These are phyloP conservation scores for Malurus leucopterus DNA, from an alignment of 2,797 vertebrate genomes.

Conservation along the genomic window DNA sequence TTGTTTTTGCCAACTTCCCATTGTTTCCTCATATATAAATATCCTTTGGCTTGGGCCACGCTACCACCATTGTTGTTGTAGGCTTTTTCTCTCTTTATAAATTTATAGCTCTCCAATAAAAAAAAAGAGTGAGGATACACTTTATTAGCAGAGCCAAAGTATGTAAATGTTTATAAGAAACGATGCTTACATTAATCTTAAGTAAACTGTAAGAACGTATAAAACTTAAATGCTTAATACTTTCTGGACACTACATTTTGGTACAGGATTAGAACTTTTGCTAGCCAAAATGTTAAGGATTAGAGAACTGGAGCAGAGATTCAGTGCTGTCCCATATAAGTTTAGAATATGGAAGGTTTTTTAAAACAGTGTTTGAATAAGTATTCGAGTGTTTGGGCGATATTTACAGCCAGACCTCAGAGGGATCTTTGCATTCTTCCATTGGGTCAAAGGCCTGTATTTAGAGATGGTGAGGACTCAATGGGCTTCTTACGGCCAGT, in stretches of 20 bases:
- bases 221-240: not conserved
- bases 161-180: constrained; percentile 26
- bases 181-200: constrained; percentile 1
- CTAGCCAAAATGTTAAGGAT: not conserved
- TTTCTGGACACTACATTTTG: not conserved
- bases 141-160: constrained; percentile 24
- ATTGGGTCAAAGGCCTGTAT: not conserved
- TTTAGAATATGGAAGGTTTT: not conserved
- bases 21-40: constrained; percentile 16
- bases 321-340: not conserved
- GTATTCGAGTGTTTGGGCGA: not conserved
- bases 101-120: constrained; percentile 21
- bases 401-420: not conserved
- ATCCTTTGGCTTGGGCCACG: not conserved
- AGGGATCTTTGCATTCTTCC: not conserved
- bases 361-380: not conserved
- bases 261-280: not conserved
- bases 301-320: not conserved
- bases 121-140: not conserved
- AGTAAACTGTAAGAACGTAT: constrained; percentile 28
- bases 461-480: not conserved
- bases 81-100: not conserved
- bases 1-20: constrained; percentile 5
- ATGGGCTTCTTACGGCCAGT: not conserved
- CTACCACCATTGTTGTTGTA: not conserved